These are phyloP conservation scores for Marronus borbonicus DNA, from an alignment of 2,888 invertebrate genomes.

Conservation along the genomic window DNA sequence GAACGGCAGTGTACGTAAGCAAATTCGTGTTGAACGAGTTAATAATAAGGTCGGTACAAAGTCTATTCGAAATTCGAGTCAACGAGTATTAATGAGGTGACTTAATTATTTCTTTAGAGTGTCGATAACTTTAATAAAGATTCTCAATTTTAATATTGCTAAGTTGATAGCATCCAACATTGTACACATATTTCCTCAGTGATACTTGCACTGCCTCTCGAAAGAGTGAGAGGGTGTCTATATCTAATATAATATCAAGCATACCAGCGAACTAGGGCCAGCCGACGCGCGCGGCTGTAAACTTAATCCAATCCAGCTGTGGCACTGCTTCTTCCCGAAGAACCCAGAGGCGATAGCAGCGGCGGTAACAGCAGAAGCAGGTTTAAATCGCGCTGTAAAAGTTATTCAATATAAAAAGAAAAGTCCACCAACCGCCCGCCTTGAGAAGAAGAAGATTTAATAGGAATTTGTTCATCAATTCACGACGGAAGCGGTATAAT, in stretches of 20 bases:
- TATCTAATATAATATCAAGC: slow-evolving; percentile 11
- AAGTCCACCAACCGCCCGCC: slow-evolving; percentile 65
- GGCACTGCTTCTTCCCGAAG: slow-evolving; percentile 56
- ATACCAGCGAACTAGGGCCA: slow-evolving; percentile 57
- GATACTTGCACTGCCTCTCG: neutral
- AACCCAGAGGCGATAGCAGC: neutral
- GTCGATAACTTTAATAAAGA: too few relatives aligned
- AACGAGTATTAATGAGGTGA: too few relatives aligned
- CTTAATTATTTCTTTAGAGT: too few relatives aligned
- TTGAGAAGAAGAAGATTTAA: slow-evolving; percentile 66
- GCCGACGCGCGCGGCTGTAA: slow-evolving; percentile 63
- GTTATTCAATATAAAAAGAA: slow-evolving; percentile 72
- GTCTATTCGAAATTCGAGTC: too few relatives aligned
- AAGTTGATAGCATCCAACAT: too few relatives aligned
- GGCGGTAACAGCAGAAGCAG: slow-evolving; percentile 60
- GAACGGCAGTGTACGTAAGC: too few relatives aligned
- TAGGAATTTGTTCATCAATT: slow-evolving; percentile 73
- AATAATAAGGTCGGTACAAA: too few relatives aligned
- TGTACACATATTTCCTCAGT: too few relatives aligned
- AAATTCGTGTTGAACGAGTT: too few relatives aligned
- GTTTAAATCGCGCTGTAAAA: slow-evolving; percentile 71
- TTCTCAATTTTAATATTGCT: too few relatives aligned
- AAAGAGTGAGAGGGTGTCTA: slow-evolving; percentile 26
- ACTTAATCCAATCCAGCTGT: slow-evolving; percentile 71
- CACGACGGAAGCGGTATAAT: slow-evolving; percentile 63